phyloP scores from a whole-genome alignment of 1,140 invertebrate species.

The Leptestheria dahalacensis region DNA sequence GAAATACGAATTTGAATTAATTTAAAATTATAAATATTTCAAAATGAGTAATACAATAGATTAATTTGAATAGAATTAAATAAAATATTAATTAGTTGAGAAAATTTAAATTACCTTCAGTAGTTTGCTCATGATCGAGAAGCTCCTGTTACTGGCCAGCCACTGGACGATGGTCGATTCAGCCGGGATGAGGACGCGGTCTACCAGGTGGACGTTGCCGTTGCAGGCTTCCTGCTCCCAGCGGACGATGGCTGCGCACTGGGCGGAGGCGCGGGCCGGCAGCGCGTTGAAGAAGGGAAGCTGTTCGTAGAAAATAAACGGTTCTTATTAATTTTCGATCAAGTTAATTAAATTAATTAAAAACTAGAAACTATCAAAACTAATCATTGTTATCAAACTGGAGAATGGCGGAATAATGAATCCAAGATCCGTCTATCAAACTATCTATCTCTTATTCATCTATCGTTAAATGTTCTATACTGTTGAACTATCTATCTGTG shows the following conservation, averaged over 20 bases:
- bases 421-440: too few relatives aligned
- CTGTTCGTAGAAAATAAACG: conserved; percentile 21
- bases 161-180: conserved; percentile 31
- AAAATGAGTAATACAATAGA: too few relatives aligned
- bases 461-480: too few relatives aligned
- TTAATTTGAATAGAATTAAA: too few relatives aligned
- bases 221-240: conserved; percentile 43
- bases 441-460: too few relatives aligned
- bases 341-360: too few relatives aligned
- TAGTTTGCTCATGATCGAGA: conserved; percentile 30
- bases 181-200: conserved; percentile 36
- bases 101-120: conserved; percentile 24
- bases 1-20: neutral
- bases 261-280: conserved; percentile 38
- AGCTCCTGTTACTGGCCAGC: conserved; percentile 30
- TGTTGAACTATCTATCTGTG: too few relatives aligned
- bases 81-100: neutral
- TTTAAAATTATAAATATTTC: neutral
- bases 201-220: conserved; percentile 41
- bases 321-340: too few relatives aligned
- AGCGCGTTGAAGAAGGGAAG: conserved; percentile 35
- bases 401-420: too few relatives aligned
- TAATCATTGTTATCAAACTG: too few relatives aligned
- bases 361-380: too few relatives aligned
- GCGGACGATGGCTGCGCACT: conserved; percentile 42